These are phyloP conservation scores for Dendrocincla fuliginosa DNA, from an alignment of 2,797 vertebrate species.

Conservation along the genomic window DNA sequence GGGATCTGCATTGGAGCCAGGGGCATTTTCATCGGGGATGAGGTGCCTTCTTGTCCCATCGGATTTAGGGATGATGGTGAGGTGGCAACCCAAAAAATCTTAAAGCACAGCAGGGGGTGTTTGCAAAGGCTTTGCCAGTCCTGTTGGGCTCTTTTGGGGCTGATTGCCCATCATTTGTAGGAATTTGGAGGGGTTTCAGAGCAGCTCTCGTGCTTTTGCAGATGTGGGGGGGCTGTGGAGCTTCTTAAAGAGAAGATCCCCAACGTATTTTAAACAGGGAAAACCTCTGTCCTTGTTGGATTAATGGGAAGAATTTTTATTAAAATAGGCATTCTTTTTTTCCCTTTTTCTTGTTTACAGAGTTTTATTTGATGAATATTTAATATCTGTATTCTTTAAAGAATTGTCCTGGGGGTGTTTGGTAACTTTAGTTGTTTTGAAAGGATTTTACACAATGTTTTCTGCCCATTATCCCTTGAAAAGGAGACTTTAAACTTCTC, in stretches of 20 bases:
- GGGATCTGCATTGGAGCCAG: slow-evolving; percentile 89
- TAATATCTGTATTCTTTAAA: not conserved
- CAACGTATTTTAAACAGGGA: accelerated
- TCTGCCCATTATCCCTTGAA: not conserved
- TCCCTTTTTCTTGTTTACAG: not conserved
- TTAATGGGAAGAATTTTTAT: not conserved
- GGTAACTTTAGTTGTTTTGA: not conserved
- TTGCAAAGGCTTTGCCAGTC: not conserved
- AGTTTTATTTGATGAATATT: not conserved
- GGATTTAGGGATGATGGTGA: slow-evolving; percentile 83
- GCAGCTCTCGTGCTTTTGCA: not conserved
- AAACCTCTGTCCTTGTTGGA: not conserved
- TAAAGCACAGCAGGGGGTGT: slow-evolving; percentile 10
- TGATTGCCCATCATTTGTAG: accelerated
- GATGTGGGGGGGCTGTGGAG: accelerated
- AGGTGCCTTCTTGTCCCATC: slow-evolving; percentile 84
- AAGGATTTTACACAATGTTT: not conserved
- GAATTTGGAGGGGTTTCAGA: not conserved
- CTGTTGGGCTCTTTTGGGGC: not conserved
- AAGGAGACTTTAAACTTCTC: not conserved
- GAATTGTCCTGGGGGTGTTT: not conserved
- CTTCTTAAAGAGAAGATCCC: not conserved
- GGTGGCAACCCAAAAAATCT: slow-evolving; percentile 70
- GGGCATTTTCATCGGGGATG: slow-evolving; percentile 85
- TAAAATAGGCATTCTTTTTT: not conserved